Base-by-base conservation (phyloP, 2,888 invertebrate genomes). In the Timema podura region DNA sequence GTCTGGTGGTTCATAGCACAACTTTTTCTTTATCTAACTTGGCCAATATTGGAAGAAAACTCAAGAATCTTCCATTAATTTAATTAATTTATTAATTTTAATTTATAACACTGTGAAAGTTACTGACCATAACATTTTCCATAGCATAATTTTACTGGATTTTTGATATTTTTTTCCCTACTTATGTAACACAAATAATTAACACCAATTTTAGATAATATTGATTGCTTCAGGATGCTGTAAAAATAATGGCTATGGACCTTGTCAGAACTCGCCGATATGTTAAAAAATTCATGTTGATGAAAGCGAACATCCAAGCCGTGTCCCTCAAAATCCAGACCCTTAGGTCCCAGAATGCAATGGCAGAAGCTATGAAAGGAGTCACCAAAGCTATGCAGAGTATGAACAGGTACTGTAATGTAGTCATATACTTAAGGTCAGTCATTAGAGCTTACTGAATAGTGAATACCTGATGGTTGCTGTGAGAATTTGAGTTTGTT, bases 241-340 rank as follows among this genome's bases (percentile, higher is more conserved):
- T 99, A 0, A 98, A 97, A 85, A 98, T 99, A 76, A 98, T 99
- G 98, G 99, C 99, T 0, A 96, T 96, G 81, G 99, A 99, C 83
- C 84, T 99, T 75, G 99, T 99, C 7, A 87, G 99, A 75, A 99
- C 99, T 0, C 86, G 99, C 72, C 88, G 91, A 66, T 98, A 98
- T 79, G 91, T 92, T 67, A 98, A 98, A 81, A 99, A 99, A 82
- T 99, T 99, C 81, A 98, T 99, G 90, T 81, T 99, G 75, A 99
- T 99, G 98, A 94, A 95, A 80, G 98, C 99, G 1, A 99, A 99
- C 81, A 98, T 99, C 77, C 98, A 99, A 83, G 97, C 96, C 0
- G 96, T 97, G 11, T 92, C 97, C 0, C 86, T 99, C 69, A 99
- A 98, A 85, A 97, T 98, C 74, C 98, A 98, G 84, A 98, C 98